Evolutionary conservation across 2,113 vertebrate genomes (phyloP).

Genomic region (Pseudorhombus dupliciocellatus): DNA sequence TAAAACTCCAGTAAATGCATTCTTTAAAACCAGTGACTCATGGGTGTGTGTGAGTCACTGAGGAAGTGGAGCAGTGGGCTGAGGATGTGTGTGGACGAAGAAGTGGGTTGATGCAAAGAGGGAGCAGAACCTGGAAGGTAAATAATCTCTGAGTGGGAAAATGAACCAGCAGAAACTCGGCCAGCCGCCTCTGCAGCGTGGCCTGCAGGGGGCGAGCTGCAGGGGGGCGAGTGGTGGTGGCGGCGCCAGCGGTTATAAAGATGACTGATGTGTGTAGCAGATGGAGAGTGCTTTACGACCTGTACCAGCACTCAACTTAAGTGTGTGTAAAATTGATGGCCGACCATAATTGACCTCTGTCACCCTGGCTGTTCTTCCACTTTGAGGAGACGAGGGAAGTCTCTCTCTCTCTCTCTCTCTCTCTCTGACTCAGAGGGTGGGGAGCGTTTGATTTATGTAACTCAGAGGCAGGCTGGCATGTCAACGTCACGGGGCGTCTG

Average conservation of each 20-base stretch:
- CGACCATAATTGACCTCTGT: slow-evolving; percentile 77
- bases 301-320: slow-evolving; percentile 79
- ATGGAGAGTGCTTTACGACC: slow-evolving; percentile 76
- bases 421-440: slow-evolving; percentile 21
- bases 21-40: slow-evolving; percentile 4
- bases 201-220: neutral
- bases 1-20: slow-evolving; percentile 17
- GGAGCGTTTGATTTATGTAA: slow-evolving; percentile 63
- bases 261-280: slow-evolving; percentile 76
- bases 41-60: neutral
- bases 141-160: neutral
- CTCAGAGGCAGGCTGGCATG: slow-evolving; percentile 44
- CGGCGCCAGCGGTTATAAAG: slow-evolving; percentile 60
- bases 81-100: neutral
- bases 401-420: slow-evolving; percentile 21
- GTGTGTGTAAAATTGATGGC: slow-evolving; percentile 80
- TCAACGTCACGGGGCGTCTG: slow-evolving; percentile 21
- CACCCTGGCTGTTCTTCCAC: slow-evolving; percentile 58
- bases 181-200: too few relatives aligned
- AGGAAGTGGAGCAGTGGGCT: neutral
- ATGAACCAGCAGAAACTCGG: neutral
- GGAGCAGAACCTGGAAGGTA: neutral
- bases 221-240: slow-evolving; percentile 31
- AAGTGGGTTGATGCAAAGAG: neutral
- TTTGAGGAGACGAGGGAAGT: slow-evolving; percentile 23